phyloP scores from a whole-genome alignment of 2,113 vertebrate genomes.

The Larimichthys polyactis region DNA sequence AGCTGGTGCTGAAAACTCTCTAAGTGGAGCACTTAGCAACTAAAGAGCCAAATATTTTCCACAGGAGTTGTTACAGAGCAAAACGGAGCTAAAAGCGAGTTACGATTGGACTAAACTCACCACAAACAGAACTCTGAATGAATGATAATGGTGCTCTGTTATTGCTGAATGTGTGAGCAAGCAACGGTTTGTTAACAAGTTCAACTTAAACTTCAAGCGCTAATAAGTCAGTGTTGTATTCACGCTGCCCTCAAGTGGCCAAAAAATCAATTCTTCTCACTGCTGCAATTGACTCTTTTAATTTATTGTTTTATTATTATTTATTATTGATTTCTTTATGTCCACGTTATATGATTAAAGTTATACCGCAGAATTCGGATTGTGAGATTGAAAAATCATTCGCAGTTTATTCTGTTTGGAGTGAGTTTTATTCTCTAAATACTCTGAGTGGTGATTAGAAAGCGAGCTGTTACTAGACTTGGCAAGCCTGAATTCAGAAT shows the following conservation, averaged over 20 bases:
- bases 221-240: not conserved
- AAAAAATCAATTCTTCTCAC: not conserved
- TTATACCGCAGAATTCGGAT: not conserved
- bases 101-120: not conserved
- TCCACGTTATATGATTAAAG: not conserved
- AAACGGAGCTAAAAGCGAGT: not conserved
- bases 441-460: constrained; percentile 1
- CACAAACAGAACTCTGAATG: not conserved
- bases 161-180: not conserved
- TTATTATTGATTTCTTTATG: not conserved
- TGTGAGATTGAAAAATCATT: constrained; percentile 7
- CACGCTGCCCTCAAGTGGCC: not conserved
- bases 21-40: not conserved
- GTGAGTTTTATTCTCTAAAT: not conserved
- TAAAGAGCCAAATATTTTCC: not conserved
- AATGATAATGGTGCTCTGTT: not conserved
- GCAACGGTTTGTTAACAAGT: not conserved
- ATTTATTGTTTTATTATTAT: constrained; percentile 11
- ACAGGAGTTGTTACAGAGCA: not conserved
- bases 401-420: constrained; percentile 1
- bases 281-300: not conserved
- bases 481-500: not conserved
- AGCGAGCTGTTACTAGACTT: not conserved
- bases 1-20: not conserved
- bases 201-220: not conserved